Base-by-base conservation (phyloP, 2,113 vertebrate genomes). In the Rousettus leschenaultii region DNA sequence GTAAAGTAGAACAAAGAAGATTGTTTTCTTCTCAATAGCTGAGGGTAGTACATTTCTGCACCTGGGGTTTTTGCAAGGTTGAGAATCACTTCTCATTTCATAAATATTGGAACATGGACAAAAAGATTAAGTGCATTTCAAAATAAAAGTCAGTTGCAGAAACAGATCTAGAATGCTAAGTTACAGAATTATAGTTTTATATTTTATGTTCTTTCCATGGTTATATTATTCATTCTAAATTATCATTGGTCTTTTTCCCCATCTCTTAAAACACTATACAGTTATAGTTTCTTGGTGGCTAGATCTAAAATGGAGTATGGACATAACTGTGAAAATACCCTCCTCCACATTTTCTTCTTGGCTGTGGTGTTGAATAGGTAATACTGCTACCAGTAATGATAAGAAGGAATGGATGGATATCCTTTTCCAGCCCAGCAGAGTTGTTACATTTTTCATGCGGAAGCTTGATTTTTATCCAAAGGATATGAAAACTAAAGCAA, bases 71-170 rank as follows among this genome's bases (percentile, higher is more conserved):
- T 91, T 91, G 6, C 30, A 48, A 83, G 10, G 33, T n/a, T 40
- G 48, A 89, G 10, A 90, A 70, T 63, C 33, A 82, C 22, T 43
- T 40, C 26, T 96, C 55, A 53, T 68, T 83, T 88, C 35, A 86
- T 22, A 86, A 93, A 51, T 86, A 78, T n/a, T 89, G 73, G 30
- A 93, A 82, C 30, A 73, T 5, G 1, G 10, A 57, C 82, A 71
- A 73, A 94, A 93, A 71, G 21, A 89, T 38, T 85, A 70, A 95
- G 21, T 61, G 18, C 74, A 92, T 95, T 94, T 89, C 38, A 89
- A 91, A 91, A 75, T 63, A 83, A 55, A 91, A 91, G 59, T 92
- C 70, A 94, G 30, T 86, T 11, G 3, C 16, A 92, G 18, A 89
- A 86, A 86, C 5, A 89, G 26, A 83, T 10, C 59, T 43, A 55